A percentile compares a stretch with the other conserved stretches of the same genome.
Evolutionary conservation across 2,113 vertebrate genomes (phyloP).

Genomic region (Cavia porcellus): DNA sequence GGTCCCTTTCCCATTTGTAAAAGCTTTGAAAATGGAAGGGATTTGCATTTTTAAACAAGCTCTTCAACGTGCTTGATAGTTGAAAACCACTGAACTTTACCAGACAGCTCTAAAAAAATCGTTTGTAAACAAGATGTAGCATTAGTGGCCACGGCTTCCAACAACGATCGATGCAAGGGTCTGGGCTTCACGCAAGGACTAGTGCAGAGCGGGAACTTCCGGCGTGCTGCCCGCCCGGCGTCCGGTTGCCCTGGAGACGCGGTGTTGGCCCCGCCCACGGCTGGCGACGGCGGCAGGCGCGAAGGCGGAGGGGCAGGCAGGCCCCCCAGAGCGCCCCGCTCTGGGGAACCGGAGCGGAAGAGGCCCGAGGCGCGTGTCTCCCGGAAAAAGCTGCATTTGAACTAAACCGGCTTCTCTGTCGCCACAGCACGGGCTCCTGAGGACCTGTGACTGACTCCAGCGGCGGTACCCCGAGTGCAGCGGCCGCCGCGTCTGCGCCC

Average conservation of each 20-base stretch:
- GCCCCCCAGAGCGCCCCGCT: neutral
- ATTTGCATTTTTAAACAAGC: neutral
- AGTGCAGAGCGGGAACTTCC: neutral
- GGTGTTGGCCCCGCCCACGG: rapidly evolving
- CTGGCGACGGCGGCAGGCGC: rapidly evolving
- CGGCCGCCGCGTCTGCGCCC: neutral
- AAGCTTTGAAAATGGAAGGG: neutral
- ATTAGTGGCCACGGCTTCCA: rapidly evolving
- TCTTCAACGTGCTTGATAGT: neutral
- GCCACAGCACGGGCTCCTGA: neutral
- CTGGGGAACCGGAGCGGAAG: neutral
- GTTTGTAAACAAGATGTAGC: neutral
- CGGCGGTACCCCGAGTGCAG: neutral
- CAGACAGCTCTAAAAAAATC: neutral
- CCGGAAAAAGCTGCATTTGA: conserved; percentile 62
- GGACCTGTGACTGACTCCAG: neutral
- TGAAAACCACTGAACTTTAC: neutral
- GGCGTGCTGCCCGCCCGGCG: neutral
- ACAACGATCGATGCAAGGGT: rapidly evolving
- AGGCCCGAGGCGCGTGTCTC: neutral
- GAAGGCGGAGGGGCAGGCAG: neutral
- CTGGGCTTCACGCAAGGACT: rapidly evolving
- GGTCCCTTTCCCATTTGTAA: neutral
- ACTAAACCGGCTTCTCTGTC: conserved; percentile 22
- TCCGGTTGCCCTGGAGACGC: conserved; percentile 69